Percentiles rank a stretch among this genome's conserved stretches.
Conservation (phyloP, 2,113 vertebrate genomes). For the Labeo rohita region DNA sequence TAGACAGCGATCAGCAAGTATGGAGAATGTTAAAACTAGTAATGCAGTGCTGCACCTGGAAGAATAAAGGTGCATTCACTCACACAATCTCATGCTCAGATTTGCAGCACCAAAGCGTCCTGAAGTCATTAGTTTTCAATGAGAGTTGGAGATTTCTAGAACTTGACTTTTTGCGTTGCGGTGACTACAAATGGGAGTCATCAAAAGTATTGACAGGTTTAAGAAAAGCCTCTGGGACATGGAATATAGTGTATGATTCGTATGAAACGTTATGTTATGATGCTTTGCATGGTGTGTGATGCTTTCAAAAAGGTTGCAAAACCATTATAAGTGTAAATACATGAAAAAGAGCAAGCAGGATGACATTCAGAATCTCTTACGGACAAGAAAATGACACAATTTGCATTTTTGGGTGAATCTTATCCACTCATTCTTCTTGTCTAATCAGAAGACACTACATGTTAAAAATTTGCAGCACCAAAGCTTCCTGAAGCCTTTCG, state of each 20-base stretch:
- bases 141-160: not conserved
- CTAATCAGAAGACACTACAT: no score
- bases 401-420: not conserved
- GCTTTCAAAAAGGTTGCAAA: not conserved
- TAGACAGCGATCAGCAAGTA: not conserved
- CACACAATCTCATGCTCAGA: conserved; percentile 6
- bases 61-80: conserved; percentile 9
- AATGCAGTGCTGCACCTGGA: not conserved
- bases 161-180: not conserved
- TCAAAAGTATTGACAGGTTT: not conserved
- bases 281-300: not conserved
- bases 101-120: not conserved
- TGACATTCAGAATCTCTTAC: not conserved
- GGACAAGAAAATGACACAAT: not conserved
- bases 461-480: no score
- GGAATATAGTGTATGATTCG: not conserved
- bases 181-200: not conserved
- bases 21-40: conserved; percentile 22
- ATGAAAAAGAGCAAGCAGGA: not conserved
- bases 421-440: not conserved
- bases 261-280: no score
- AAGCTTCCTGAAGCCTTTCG: no score
- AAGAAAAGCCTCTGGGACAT: not conserved
- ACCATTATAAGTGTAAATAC: not conserved
- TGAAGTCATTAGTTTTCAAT: conserved; percentile 12